phyloP scores from a whole-genome alignment of 2,888 invertebrate species.

The Brachypalpus laphriformis region DNA sequence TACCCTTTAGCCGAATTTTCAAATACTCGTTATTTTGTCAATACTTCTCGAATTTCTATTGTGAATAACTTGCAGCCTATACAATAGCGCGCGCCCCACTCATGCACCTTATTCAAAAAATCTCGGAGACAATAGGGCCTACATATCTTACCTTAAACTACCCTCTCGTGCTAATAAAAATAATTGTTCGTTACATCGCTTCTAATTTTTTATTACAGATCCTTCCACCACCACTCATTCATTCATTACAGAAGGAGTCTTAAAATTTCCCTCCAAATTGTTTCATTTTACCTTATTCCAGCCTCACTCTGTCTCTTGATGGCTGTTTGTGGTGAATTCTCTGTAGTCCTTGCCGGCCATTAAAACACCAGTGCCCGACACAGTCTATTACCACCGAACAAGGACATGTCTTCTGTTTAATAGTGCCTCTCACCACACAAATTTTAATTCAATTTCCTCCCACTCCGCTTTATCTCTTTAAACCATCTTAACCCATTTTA shows the following conservation, averaged over 20 bases:
- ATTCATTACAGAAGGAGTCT: too few relatives aligned
- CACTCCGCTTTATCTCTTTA: not conserved
- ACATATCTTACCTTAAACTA: too few relatives aligned
- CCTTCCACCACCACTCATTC: too few relatives aligned
- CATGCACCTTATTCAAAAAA: too few relatives aligned
- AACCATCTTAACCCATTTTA: constrained; percentile 17
- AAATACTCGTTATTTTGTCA: too few relatives aligned
- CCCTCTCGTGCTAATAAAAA: not conserved
- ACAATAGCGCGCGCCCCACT: too few relatives aligned
- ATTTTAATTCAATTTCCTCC: constrained; percentile 40
- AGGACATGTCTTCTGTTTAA: constrained; percentile 21
- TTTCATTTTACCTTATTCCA: not conserved
- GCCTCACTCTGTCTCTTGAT: not conserved
- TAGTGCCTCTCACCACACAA: constrained; percentile 27
- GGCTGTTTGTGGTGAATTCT: not conserved
- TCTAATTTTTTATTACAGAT: not conserved
- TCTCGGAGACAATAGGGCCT: too few relatives aligned
- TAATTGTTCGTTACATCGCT: too few relatives aligned
- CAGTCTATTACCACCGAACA: constrained; percentile 1
- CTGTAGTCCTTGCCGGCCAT: constrained; percentile 5
- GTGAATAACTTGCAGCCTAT: too few relatives aligned
- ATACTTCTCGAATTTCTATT: too few relatives aligned
- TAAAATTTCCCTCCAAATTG: not conserved
- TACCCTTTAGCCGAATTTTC: too few relatives aligned
- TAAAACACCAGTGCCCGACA: constrained; percentile 22